Conservation (phyloP, 2,113 vertebrate species). For the Piprites chloris region DNA sequence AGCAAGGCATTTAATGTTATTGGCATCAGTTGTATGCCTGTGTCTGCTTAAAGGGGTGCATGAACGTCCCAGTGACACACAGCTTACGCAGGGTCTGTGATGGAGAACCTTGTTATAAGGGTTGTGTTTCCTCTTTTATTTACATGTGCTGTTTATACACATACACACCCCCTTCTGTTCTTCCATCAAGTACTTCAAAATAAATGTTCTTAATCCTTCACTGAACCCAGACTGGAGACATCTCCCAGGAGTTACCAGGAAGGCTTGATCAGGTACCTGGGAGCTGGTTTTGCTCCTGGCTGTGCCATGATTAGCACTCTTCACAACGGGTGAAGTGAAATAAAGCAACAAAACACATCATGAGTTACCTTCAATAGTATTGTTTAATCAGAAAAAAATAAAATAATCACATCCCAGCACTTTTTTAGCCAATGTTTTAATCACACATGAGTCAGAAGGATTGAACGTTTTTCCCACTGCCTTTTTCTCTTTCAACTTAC, state of each 20-base stretch:
- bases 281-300: background rate
- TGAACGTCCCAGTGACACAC: background rate
- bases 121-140: background rate
- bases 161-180: background rate
- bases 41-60: background rate
- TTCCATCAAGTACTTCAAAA: background rate
- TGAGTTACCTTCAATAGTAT: background rate
- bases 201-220: background rate
- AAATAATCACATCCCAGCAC: background rate
- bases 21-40: accelerated
- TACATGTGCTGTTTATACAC: accelerated
- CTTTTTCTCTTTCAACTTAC: background rate
- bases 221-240: background rate
- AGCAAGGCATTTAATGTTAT: background rate
- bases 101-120: background rate
- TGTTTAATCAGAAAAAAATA: background rate
- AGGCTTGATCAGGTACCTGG: background rate
- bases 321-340: background rate
- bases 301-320: background rate
- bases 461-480: background rate
- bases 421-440: background rate
- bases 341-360: background rate
- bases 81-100: background rate
- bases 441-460: background rate
- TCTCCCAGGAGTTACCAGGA: background rate